phyloP scores from a whole-genome alignment of 2,113 vertebrate genomes.

The Muntiacus muntjak region DNA sequence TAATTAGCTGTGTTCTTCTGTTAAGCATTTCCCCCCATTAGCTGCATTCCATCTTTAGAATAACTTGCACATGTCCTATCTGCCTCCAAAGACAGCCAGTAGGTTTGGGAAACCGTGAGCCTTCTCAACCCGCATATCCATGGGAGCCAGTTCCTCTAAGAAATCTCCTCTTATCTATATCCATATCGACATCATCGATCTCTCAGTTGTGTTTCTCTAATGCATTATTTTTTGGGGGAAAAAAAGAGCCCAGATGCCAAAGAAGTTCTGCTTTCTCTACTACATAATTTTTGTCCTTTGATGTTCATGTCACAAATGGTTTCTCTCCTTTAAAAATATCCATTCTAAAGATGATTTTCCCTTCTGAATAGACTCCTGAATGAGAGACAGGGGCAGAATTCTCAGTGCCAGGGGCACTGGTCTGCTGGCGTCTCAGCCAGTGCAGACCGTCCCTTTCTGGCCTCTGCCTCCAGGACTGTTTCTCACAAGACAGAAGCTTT shows the following conservation, averaged over 20 bases:
- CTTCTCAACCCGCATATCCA: neutral
- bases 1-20: neutral
- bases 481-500: constrained; percentile 57
- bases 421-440: neutral
- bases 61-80: neutral
- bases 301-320: neutral
- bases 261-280: neutral
- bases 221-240: rapidly evolving
- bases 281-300: neutral
- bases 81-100: neutral
- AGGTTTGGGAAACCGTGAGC: neutral
- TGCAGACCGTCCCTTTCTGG: neutral
- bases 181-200: neutral
- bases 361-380: neutral
- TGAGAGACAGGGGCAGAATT: neutral
- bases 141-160: neutral
- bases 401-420: neutral
- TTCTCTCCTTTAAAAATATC: neutral
- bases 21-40: neutral
- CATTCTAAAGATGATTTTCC: neutral
- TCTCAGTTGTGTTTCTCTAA: neutral
- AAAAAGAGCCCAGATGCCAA: neutral
- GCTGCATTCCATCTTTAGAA: neutral
- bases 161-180: neutral
- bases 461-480: neutral